Percentiles rank a stretch among this genome's conserved stretches.
These are phyloP conservation scores for Hormaphis cornu DNA, from an alignment of 1,140 invertebrate species.

Conservation along the genomic window DNA sequence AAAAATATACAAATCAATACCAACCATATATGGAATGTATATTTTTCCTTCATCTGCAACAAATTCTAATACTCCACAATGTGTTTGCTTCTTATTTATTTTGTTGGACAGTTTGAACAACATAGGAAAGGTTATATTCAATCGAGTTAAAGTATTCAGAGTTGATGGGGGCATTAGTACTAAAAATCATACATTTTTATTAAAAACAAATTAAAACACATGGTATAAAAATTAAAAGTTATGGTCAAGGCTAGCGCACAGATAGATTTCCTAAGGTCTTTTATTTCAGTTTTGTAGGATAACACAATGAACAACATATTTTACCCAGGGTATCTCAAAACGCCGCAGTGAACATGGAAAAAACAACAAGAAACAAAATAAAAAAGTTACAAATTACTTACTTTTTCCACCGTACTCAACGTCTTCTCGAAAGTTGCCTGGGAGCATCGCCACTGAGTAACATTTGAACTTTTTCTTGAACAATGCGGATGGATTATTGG, in stretches of 20 bases:
- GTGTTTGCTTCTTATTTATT: constrained; percentile 75
- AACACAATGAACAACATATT: too few relatives aligned
- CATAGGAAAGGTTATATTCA: constrained; percentile 98
- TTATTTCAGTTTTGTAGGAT: too few relatives aligned
- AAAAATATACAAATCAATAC: constrained; percentile 37
- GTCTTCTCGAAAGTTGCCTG: constrained; percentile 84
- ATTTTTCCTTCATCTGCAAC: constrained; percentile 97
- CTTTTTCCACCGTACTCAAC: constrained; percentile 98
- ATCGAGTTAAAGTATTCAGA: constrained; percentile 78
- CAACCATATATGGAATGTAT: constrained; percentile 93
- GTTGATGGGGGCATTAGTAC: constrained; percentile 98
- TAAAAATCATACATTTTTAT: too few relatives aligned
- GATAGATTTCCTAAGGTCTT: too few relatives aligned
- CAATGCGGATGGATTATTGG: too few relatives aligned
- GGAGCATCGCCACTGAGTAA: constrained; percentile 92
- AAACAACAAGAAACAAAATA: background rate
- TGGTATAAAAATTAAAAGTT: too few relatives aligned
- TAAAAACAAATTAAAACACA: too few relatives aligned
- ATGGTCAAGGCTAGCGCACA: too few relatives aligned
- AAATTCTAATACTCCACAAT: constrained; percentile 98
- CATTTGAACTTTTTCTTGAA: constrained; percentile 79
- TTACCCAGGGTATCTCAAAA: too few relatives aligned
- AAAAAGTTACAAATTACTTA: constrained; percentile 48
- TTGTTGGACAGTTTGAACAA: constrained; percentile 92
- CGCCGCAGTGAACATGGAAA: too few relatives aligned